Base-by-base conservation (phyloP, 2,797 vertebrate genomes). In the Morus bassanus region DNA sequence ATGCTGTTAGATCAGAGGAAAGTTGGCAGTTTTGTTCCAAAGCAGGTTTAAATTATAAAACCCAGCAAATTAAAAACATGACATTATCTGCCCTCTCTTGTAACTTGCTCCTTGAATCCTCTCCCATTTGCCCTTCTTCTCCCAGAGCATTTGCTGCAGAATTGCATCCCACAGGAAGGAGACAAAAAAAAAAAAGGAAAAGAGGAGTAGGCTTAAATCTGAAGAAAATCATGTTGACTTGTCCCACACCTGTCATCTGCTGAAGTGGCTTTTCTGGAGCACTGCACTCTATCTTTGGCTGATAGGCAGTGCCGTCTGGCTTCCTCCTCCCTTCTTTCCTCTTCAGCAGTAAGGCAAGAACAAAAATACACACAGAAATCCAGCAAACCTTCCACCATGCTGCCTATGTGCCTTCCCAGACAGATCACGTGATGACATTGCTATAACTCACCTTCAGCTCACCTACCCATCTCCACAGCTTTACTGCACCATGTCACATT, bases 231-330 rank as follows among this genome's bases (percentile, higher is more conserved):
- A 86, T 94, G 87, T 96, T 96, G 96, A 89, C 93, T 94, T 93
- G 91, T 95, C 95, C 96, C 95, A 91, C 89, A 94, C 85, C 92
- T 91, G 87, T 93, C 95, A 96, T 89, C 95, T 92, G 88, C 91
- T 96, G 92, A 95, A 96, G 87, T 96, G 94, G 95, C 91, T 96
- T 96, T 97, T 96, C 96, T 95, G 89, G 90, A 97, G 96, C 94
- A 96, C 85, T 93, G 85, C 93, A 91, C 95, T 96, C 97, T 96
- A 88, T 96, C 93, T 97, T 96, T 96, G 96, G 95, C 93, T 97
- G 91, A 96, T 91, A 97, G 93, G 96, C 89, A 95, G 93, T 89
- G 85, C 94, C 93, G 93, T 91, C 93, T 95, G 95, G 92, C 94
- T 95, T 96, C 86, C 92, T 95, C 94, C 93, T 95, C 96, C 93